Evolutionary conservation across 2,113 vertebrate species (phyloP), one percentile per base, ranked within the genome.

Genomic region (Pyrgilauda ruficollis): DNA sequence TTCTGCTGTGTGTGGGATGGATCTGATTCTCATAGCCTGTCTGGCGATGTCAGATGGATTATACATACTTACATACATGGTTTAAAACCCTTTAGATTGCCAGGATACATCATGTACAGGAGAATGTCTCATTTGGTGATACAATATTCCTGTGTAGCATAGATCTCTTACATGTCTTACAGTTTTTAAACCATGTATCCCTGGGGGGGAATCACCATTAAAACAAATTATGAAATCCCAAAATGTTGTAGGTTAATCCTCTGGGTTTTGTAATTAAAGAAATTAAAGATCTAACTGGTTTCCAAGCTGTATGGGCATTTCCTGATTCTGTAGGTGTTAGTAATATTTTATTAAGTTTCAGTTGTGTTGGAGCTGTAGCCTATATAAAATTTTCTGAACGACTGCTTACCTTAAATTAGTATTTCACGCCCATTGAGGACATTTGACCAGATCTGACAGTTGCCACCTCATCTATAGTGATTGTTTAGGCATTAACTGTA

Each of bases 1-100:
- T 85, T 96, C 22, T 83, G 63, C 70, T 59, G 16, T 59, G 52
- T 9, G 0, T 69, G 43, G 82, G 61, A 13, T 55, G 50, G 43
- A 59, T 74, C 55, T 70, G 82, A 74, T 90, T 88, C 55, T 90
- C 31, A 15, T 11, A 67, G 76, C 55, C 72, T 66, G 26, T n/a
- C 70, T 91, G 78, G 26, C 75, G 85, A 19, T 73, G 70, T 82
- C 74, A 85, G 89, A 27, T 69, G 70, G 62, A 70, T 94, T 96
- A 59, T 35, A 70, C 50, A 67, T 76, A 58, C n/a, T 46, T 68
- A n/a, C 7, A 78, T 53, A 47, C 53, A 35, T 1, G 4, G 8
- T 91, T 93, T 96, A 63, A 94, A 87, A 47, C 58, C 46, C 66
- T 72, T 79, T 53, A 35, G 62, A 79, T 82, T 84, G n/a, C 84